Evolutionary conservation across 1,140 invertebrate species (phyloP).

Genomic region (Diachasma alloeum): DNA sequence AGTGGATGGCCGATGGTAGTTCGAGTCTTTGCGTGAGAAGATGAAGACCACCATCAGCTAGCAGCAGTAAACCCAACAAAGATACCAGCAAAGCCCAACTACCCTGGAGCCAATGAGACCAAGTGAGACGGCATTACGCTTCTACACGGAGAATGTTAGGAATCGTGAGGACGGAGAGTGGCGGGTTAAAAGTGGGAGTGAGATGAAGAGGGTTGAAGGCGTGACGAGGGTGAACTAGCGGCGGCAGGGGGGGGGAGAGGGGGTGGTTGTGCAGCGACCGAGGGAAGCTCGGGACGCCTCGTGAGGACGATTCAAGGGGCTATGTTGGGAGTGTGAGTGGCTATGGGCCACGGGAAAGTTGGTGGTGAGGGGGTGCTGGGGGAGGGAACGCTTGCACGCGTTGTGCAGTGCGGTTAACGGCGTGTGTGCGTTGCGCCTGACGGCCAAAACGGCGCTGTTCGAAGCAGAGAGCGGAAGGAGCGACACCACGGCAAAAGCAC

Average conservation of each 20-base stretch:
- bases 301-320: constrained; percentile 25
- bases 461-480: constrained; percentile 42
- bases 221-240: constrained; percentile 34
- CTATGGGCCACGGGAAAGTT: constrained; percentile 14
- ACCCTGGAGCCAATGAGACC: not conserved
- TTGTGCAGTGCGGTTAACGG: constrained; percentile 60
- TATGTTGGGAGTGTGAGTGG: constrained; percentile 2
- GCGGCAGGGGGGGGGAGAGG: constrained; percentile 35
- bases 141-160: not conserved
- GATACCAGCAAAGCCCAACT: not conserved
- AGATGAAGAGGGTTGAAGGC: constrained; percentile 26
- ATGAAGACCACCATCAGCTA: not conserved
- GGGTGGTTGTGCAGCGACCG: constrained; percentile 15
- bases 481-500: constrained; percentile 25
- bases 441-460: constrained; percentile 48
- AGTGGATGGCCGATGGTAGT: not conserved
- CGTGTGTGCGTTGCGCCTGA: constrained; percentile 59
- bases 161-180: constrained; percentile 29
- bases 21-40: not conserved
- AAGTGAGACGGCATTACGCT: not conserved
- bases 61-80: not conserved
- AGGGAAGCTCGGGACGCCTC: constrained; percentile 9
- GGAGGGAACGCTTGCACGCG: constrained; percentile 47
- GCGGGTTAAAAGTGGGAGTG: constrained; percentile 17
- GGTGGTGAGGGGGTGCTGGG: constrained; percentile 13